Evolutionary conservation across 2,888 invertebrate species (phyloP).

Genomic region (Agrilus mali): DNA sequence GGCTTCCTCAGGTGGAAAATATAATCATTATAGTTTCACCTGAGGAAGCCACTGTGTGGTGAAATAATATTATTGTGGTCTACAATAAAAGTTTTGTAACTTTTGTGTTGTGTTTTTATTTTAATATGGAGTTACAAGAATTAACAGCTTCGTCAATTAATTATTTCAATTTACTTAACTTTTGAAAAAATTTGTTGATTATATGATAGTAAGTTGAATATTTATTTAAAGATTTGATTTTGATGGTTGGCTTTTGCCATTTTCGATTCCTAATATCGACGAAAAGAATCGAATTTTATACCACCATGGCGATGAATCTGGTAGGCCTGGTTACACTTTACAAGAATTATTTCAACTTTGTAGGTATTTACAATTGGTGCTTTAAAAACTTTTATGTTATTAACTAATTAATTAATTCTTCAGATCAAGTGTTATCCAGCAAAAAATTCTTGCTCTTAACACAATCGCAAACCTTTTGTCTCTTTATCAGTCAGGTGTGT

Average conservation of each 20-base stretch:
- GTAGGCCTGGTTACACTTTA: conserved; percentile 80
- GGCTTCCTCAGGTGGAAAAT: too few relatives aligned
- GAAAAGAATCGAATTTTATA: conserved; percentile 57
- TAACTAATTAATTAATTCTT: conserved; percentile 10
- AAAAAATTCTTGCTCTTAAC: conserved; percentile 67
- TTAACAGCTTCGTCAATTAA: too few relatives aligned
- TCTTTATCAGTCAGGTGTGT: conserved; percentile 60
- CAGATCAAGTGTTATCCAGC: conserved; percentile 66
- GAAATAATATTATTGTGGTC: too few relatives aligned
- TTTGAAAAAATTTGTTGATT: background rate
- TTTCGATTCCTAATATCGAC: conserved; percentile 47
- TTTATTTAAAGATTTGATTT: conserved; percentile 57
- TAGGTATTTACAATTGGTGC: conserved; percentile 26
- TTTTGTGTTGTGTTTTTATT: too few relatives aligned
- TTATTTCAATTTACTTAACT: background rate
- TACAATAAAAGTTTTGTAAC: too few relatives aligned
- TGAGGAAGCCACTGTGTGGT: too few relatives aligned
- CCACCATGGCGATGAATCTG: conserved; percentile 89
- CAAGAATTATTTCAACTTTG: conserved; percentile 77
- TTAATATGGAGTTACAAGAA: too few relatives aligned
- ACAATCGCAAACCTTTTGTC: conserved; percentile 68
- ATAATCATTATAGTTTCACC: too few relatives aligned
- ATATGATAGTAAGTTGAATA: conserved; percentile 1
- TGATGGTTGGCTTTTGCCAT: conserved; percentile 64
- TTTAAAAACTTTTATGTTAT: background rate